Percentiles rank a stretch among this genome's conserved stretches.
phyloP scores from a whole-genome alignment of 1,140 invertebrate genomes.

The Platorchestia sp. region DNA sequence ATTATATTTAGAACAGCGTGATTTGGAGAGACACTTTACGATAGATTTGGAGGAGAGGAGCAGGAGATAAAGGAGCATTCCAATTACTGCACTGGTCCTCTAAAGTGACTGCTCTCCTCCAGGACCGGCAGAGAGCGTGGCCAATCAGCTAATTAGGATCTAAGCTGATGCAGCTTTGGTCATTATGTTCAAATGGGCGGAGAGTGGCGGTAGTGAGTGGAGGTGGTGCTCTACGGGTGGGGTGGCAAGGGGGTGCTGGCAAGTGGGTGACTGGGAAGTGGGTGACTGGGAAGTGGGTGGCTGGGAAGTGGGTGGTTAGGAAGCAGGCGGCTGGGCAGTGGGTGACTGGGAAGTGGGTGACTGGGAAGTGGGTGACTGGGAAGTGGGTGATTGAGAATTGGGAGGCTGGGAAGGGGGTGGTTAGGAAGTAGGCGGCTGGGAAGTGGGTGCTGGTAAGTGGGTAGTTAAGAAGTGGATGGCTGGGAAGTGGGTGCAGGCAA shows the following conservation, averaged over 20 bases:
- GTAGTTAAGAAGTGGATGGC: too few relatives aligned
- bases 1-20: neutral
- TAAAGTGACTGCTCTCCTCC: neutral
- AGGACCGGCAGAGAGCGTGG: neutral
- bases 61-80: neutral
- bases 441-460: neutral
- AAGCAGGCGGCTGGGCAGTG: too few relatives aligned
- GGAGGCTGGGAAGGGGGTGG: neutral
- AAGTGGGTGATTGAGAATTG: neutral
- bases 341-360: too few relatives aligned
- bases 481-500: neutral
- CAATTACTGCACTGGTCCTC: neutral
- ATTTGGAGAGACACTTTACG: neutral
- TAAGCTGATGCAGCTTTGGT: neutral
- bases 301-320: too few relatives aligned
- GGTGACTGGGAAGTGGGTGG: too few relatives aligned
- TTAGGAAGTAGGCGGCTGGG: neutral
- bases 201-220: neutral
- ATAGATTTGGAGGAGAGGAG: neutral
- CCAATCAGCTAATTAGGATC: neutral
- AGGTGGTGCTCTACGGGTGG: neutral
- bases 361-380: neutral
- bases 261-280: too few relatives aligned
- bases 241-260: too few relatives aligned
- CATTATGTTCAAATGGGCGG: neutral